phyloP scores from a whole-genome alignment of 2,113 vertebrate genomes.

The Rhabdornis inornatus region DNA sequence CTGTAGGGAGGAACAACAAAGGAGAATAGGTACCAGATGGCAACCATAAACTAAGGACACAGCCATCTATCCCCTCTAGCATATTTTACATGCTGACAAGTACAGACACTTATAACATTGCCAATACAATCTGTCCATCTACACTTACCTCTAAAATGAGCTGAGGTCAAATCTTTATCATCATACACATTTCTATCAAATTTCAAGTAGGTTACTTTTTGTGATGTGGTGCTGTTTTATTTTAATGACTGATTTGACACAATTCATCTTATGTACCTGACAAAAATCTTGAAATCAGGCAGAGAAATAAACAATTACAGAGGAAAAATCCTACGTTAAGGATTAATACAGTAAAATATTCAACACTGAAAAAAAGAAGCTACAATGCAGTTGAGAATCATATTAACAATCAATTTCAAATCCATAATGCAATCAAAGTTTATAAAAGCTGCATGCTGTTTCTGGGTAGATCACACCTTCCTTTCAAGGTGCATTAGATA shows the following conservation, averaged over 20 bases:
- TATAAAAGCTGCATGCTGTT: background rate
- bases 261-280: background rate
- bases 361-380: constrained; percentile 10
- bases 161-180: background rate
- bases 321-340: constrained; percentile 41
- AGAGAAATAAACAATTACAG: background rate
- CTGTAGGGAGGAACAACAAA: background rate
- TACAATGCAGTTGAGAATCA: background rate
- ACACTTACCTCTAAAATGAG: background rate
- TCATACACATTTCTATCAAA: background rate
- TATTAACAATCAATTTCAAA: constrained; percentile 19
- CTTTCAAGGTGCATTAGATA: background rate
- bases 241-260: background rate
- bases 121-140: background rate
- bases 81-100: background rate
- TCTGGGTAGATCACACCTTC: constrained; percentile 13
- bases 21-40: constrained; percentile 15
- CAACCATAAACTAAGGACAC: background rate
- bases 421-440: background rate
- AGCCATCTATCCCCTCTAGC: background rate
- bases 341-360: constrained; percentile 12
- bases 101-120: background rate
- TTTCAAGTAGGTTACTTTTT: background rate
- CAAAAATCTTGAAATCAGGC: constrained; percentile 29
- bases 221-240: background rate